These are phyloP conservation scores for Cepaea nemoralis DNA, from an alignment of 1,140 invertebrate genomes.

Conservation along the genomic window DNA sequence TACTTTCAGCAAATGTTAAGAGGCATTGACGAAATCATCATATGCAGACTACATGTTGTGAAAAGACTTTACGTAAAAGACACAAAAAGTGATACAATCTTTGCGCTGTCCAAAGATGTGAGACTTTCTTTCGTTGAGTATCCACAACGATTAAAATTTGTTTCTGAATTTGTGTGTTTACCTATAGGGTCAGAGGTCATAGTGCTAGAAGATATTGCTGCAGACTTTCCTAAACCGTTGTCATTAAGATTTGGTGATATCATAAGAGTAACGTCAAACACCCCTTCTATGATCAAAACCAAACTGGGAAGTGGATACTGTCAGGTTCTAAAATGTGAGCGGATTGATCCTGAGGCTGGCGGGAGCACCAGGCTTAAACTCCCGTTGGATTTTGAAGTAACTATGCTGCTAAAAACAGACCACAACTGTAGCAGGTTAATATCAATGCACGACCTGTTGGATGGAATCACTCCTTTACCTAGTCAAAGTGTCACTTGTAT, in stretches of 20 bases:
- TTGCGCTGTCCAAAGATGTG: constrained; percentile 34
- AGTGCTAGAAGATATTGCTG: constrained; percentile 53
- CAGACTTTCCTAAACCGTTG: constrained; percentile 57
- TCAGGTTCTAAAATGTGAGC: constrained; percentile 40
- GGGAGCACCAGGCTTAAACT: constrained; percentile 37
- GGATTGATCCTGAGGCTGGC: constrained; percentile 33
- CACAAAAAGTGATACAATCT: constrained; percentile 35
- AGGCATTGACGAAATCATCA: constrained; percentile 1
- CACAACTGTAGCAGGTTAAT: constrained; percentile 21
- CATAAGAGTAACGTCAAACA: constrained; percentile 38
- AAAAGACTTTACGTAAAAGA: constrained; percentile 40
- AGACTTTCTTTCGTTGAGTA: constrained; percentile 42
- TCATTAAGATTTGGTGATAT: constrained; percentile 53
- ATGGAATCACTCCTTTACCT: constrained; percentile 24
- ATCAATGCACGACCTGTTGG: constrained; percentile 39
- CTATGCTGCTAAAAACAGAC: constrained; percentile 33
- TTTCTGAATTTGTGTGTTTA: constrained; percentile 44
- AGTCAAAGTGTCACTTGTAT: constrained; percentile 22
- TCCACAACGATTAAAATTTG: constrained; percentile 44
- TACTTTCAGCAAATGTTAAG: constrained; percentile 8
- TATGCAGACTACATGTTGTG: constrained; percentile 15
- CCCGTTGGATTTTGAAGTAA: constrained; percentile 47
- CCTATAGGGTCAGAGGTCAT: constrained; percentile 45
- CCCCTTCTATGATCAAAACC: constrained; percentile 30
- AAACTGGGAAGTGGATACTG: constrained; percentile 20